Evolutionary conservation across 2,888 invertebrate species (phyloP).

Genomic region (Pimpla rufipes): DNA sequence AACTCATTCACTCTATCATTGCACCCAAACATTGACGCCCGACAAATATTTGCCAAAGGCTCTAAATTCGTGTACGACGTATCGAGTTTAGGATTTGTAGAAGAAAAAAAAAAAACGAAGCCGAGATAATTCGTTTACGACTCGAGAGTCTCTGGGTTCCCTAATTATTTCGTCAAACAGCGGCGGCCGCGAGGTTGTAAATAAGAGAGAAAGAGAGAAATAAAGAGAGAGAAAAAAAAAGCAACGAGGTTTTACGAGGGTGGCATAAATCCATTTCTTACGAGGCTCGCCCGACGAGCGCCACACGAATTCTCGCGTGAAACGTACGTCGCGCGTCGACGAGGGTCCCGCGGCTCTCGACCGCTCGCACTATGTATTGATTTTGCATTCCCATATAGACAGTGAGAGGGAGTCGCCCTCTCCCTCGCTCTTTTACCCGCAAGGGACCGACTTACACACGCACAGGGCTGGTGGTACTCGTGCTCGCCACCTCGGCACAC

Average conservation of each 20-base stretch:
- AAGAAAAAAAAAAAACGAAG: not conserved
- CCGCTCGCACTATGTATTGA: conserved; percentile 50
- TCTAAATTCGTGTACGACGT: too few relatives aligned
- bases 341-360: conserved; percentile 22
- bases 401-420: conserved; percentile 38
- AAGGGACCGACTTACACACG: conserved; percentile 28
- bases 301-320: conserved; percentile 40
- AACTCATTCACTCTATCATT: too few relatives aligned
- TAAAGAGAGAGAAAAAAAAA: too few relatives aligned
- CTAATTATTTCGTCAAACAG: conserved; percentile 6
- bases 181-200: not conserved
- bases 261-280: conserved; percentile 34
- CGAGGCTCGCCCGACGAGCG: conserved; percentile 6
- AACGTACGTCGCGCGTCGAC: conserved; percentile 28
- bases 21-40: too few relatives aligned
- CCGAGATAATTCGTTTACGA: not conserved
- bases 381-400: conserved; percentile 47
- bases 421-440: conserved; percentile 20
- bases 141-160: not conserved
- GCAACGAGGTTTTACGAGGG: not conserved
- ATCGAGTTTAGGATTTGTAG: too few relatives aligned
- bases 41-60: too few relatives aligned
- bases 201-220: not conserved
- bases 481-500: not conserved
- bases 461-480: conserved; percentile 5